These are phyloP conservation scores for Cordylochernes scorpioides DNA, from an alignment of 2,888 invertebrate genomes.

Conservation along the genomic window DNA sequence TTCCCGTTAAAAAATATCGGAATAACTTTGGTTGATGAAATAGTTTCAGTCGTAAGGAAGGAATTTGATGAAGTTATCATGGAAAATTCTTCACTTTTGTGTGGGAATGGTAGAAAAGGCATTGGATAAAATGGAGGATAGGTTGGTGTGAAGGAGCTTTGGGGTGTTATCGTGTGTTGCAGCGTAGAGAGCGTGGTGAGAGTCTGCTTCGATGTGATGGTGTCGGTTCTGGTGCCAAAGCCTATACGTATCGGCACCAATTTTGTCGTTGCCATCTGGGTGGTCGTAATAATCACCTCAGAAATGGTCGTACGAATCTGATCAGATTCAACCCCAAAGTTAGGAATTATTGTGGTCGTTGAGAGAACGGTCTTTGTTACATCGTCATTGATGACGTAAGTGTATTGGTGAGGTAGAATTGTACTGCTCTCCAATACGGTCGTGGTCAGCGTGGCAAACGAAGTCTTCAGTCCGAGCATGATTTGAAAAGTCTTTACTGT, in stretches of 20 bases:
- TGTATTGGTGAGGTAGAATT: constrained; percentile 11
- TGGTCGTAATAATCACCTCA: constrained; percentile 14
- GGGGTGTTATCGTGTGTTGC: too few relatives aligned
- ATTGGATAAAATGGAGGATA: constrained; percentile 6
- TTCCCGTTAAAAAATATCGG: constrained; percentile 14
- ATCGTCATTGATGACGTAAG: constrained; percentile 6
- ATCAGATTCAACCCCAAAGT: constrained; percentile 5
- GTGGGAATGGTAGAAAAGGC: constrained; percentile 6
- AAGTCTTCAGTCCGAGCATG: constrained; percentile 13
- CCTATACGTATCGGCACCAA: constrained; percentile 15
- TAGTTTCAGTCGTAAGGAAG: constrained; percentile 12
- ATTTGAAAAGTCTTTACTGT: constrained; percentile 15
- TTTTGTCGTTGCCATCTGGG: constrained; percentile 11
- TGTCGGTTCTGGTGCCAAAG: constrained; percentile 15
- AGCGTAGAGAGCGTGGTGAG: constrained; percentile 10
- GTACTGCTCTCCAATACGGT: constrained; percentile 13
- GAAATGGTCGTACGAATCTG: constrained; percentile 12
- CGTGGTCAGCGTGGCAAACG: constrained; percentile 15
- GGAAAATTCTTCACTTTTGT: constrained; percentile 5
- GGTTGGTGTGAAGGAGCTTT: neutral
- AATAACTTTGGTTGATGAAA: constrained; percentile 12
- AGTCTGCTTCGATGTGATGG: constrained; percentile 10
- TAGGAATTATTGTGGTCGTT: constrained; percentile 7
- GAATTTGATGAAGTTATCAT: constrained; percentile 10
- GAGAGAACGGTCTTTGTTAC: constrained; percentile 13